A percentile compares a stretch with the other conserved stretches of the same genome.
Conservation (phyloP, 2,113 vertebrate species). For the Tachysurus fulvidraco region DNA sequence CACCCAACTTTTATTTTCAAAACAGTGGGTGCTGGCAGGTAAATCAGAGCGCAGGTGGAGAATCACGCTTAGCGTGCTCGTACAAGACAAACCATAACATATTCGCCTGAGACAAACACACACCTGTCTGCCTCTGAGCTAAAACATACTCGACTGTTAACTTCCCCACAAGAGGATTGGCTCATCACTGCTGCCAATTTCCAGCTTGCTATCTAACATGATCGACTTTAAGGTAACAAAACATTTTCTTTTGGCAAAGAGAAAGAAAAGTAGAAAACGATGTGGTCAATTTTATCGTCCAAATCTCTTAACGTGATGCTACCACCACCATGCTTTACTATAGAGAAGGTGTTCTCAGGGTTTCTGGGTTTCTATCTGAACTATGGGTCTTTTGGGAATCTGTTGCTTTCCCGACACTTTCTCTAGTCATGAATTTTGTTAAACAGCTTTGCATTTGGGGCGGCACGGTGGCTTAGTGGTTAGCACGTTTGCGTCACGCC, state of each 20-base stretch:
- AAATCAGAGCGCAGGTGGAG: background rate
- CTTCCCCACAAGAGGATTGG: background rate
- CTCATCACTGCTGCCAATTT: background rate
- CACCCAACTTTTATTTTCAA: background rate
- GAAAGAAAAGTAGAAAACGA: background rate
- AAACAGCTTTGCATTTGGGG: background rate
- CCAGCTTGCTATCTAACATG: background rate
- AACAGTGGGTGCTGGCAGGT: background rate
- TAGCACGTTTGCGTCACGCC: no score
- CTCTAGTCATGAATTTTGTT: background rate
- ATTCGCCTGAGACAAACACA: background rate
- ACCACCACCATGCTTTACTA: background rate
- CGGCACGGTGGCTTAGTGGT: no score
- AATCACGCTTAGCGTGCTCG: background rate
- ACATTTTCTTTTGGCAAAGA: background rate
- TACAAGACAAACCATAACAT: background rate
- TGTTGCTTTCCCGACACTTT: background rate
- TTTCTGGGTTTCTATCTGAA: background rate
- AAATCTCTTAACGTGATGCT: background rate
- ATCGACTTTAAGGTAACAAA: background rate
- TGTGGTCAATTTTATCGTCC: background rate
- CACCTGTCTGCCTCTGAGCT: background rate
- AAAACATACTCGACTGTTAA: background rate
- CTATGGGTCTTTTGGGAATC: background rate
- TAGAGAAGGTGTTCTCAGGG: background rate